phyloP scores from a whole-genome alignment of 2,113 vertebrate genomes.

The Psilopogon haemacephalus region DNA sequence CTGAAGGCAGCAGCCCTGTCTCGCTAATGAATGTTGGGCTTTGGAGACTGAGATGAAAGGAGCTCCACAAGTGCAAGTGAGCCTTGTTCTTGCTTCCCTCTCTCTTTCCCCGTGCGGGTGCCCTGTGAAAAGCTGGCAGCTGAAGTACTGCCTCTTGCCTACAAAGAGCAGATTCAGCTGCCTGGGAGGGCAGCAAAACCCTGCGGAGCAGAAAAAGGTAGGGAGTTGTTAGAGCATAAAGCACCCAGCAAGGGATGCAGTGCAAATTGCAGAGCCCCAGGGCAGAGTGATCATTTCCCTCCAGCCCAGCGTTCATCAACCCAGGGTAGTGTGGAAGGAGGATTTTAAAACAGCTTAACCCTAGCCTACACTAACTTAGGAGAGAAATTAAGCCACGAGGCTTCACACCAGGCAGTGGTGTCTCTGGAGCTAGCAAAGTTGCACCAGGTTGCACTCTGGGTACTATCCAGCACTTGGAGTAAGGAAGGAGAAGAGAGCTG shows the following conservation, averaged over 20 bases:
- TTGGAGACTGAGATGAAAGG: constrained; percentile 8
- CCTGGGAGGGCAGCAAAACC: neutral
- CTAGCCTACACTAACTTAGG: neutral
- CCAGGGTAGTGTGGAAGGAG: neutral
- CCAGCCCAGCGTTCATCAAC: constrained; percentile 3
- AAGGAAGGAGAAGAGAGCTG: neutral
- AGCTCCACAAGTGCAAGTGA: neutral
- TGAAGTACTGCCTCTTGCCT: constrained; percentile 1
- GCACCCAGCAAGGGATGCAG: neutral
- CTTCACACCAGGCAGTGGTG: neutral
- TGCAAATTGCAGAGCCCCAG: neutral
- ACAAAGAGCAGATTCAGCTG: neutral
- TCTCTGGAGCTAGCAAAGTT: neutral
- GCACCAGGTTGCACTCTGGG: neutral
- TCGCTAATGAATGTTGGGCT: constrained; percentile 6
- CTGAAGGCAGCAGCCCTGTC: neutral
- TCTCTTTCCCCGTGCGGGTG: neutral
- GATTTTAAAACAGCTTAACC: neutral
- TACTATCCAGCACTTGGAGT: neutral
- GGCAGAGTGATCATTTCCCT: neutral
- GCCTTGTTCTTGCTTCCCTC: neutral
- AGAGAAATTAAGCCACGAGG: neutral
- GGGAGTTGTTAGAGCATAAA: neutral
- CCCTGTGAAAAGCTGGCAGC: neutral
- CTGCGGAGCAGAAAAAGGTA: neutral